Conservation (phyloP, 2,888 invertebrate species). For the Epirrhoe tristata region DNA sequence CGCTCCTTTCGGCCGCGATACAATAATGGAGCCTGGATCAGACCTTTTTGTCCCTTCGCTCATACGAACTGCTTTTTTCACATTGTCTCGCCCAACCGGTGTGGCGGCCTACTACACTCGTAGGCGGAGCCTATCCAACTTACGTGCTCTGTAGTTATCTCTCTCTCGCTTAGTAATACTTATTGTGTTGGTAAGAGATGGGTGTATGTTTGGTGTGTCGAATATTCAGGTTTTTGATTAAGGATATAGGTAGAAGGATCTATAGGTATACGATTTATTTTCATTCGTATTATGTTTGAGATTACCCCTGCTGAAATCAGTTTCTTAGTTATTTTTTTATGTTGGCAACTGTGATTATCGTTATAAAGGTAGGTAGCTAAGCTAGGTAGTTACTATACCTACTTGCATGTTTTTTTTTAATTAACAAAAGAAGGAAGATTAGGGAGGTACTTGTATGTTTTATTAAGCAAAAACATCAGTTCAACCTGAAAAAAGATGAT, state of each 20-base stretch:
- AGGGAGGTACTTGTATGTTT: no score
- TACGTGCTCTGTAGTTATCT: conserved; percentile 46
- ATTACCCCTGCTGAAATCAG: conserved; percentile 22
- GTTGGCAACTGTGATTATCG: background rate
- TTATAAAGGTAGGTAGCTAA: background rate
- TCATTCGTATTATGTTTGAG: conserved; percentile 32
- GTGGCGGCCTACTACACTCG: conserved; percentile 56
- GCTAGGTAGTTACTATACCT: background rate
- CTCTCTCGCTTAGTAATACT: conserved; percentile 43
- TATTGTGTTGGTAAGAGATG: conserved; percentile 49
- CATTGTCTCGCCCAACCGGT: conserved; percentile 68
- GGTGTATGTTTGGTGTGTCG: conserved; percentile 42
- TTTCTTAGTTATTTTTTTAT: conserved; percentile 1
- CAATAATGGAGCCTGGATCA: conserved; percentile 66
- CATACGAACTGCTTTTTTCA: conserved; percentile 65
- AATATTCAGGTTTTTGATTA: conserved; percentile 51
- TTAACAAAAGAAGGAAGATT: background rate
- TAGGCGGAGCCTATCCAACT: conserved; percentile 36
- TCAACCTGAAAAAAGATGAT: no score
- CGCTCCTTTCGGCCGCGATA: conserved; percentile 64
- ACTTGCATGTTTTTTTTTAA: background rate
- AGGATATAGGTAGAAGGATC: conserved; percentile 41
- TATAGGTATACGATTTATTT: conserved; percentile 41
- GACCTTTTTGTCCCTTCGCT: conserved; percentile 76
- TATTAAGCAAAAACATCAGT: no score